Evolutionary conservation across 2,888 invertebrate genomes (phyloP).

Genomic region (Herminia tarsipennalis): DNA sequence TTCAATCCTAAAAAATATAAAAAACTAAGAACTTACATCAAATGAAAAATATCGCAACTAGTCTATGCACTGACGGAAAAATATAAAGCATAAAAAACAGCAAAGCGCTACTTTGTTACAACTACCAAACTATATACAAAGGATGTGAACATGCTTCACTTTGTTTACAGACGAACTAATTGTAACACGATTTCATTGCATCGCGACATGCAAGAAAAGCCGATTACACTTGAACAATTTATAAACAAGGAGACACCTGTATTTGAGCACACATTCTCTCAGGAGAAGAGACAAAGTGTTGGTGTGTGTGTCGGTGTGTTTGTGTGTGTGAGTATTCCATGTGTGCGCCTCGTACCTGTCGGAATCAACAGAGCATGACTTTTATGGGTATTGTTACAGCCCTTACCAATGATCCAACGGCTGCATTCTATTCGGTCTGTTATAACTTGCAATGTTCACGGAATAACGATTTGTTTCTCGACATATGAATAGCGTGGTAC

Average conservation of each 20-base stretch:
- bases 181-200: slow-evolving; percentile 38
- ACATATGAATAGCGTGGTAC: slow-evolving; percentile 21
- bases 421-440: slow-evolving; percentile 28
- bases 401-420: slow-evolving; percentile 54
- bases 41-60: no score
- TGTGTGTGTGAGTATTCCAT: slow-evolving; percentile 24
- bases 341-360: slow-evolving; percentile 57
- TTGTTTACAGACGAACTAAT: slow-evolving; percentile 30
- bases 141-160: slow-evolving; percentile 9
- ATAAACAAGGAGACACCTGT: slow-evolving; percentile 60
- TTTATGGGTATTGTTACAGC: slow-evolving; percentile 62
- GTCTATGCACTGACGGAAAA: no score
- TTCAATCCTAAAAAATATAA: no score
- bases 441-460: slow-evolving; percentile 17
- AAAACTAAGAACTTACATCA: no score
- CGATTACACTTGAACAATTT: slow-evolving; percentile 50
- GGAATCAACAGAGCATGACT: slow-evolving; percentile 69
- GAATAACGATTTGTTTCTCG: slow-evolving; percentile 10
- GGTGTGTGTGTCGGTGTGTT: slow-evolving; percentile 1
- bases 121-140: slow-evolving; percentile 10
- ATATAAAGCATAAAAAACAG: background rate
- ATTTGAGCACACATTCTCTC: slow-evolving; percentile 21
- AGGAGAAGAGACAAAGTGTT: slow-evolving; percentile 22
- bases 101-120: slow-evolving; percentile 3
- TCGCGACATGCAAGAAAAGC: slow-evolving; percentile 35